These are phyloP conservation scores for Gasterosteus aculeatus DNA, from an alignment of 2,113 vertebrate genomes.

Conservation along the genomic window DNA sequence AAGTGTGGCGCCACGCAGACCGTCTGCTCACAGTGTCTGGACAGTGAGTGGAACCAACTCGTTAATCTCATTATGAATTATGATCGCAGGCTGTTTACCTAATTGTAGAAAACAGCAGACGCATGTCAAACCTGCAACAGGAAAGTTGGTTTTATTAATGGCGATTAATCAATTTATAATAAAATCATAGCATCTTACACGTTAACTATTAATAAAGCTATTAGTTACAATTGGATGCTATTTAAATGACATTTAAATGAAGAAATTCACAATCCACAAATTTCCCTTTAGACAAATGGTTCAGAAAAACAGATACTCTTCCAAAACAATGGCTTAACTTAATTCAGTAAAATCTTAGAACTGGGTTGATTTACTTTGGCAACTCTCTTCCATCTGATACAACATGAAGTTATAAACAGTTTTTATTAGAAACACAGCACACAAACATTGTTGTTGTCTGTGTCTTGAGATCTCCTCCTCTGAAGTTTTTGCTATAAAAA, in stretches of 20 bases:
- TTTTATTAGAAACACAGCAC: neutral
- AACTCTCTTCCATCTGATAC: neutral
- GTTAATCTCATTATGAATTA: neutral
- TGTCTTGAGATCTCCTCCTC: neutral
- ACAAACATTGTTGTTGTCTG: neutral
- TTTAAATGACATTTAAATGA: neutral
- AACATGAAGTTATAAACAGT: neutral
- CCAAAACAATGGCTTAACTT: neutral
- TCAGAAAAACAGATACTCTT: neutral
- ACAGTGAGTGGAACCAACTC: slow-evolving; percentile 89
- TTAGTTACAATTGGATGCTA: neutral
- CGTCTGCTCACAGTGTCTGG: slow-evolving; percentile 89
- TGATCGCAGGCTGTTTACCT: neutral
- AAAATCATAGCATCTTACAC: neutral
- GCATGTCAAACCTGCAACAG: neutral
- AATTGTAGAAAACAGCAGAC: neutral
- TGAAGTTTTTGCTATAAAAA: neutral
- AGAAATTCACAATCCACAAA: no score
- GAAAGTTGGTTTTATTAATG: neutral
- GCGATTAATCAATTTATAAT: neutral
- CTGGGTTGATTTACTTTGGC: neutral
- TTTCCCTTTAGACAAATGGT: neutral
- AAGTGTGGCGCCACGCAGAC: slow-evolving; percentile 89
- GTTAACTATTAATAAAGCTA: neutral
- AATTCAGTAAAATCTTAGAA: neutral